Evolutionary conservation across 2,797 vertebrate species (phyloP).

Genomic region (Sardinella longiceps): DNA sequence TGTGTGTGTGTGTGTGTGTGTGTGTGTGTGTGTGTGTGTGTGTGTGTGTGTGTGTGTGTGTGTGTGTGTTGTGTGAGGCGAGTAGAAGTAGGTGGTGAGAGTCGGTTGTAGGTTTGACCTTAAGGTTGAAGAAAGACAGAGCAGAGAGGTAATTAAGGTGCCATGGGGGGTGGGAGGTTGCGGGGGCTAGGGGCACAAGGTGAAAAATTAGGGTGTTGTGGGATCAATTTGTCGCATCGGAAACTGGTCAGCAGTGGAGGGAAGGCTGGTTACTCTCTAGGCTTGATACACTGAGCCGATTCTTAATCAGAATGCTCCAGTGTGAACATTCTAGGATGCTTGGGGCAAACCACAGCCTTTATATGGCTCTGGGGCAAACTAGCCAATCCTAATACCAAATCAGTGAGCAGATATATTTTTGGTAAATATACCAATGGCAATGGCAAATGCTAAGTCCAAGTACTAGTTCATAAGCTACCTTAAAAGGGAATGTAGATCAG

Average conservation of each 20-base stretch:
- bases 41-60: neutral
- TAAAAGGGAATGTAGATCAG: neutral
- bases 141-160: constrained; percentile 3
- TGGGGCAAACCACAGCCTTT: neutral
- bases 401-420: neutral
- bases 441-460: neutral
- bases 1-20: neutral
- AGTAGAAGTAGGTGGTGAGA: neutral
- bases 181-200: neutral
- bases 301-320: neutral
- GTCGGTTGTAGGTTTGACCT: constrained; percentile 17
- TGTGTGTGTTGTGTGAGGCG: neutral
- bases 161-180: neutral
- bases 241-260: constrained; percentile 12
- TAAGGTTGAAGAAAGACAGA: constrained; percentile 8
- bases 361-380: neutral
- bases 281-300: neutral
- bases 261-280: neutral
- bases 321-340: constrained; percentile 4
- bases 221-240: constrained; percentile 32
- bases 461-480: neutral
- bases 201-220: constrained; percentile 26
- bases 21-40: neutral
- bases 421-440: neutral
- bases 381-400: neutral